These are phyloP conservation scores for Nemotelus nigrinus DNA, from an alignment of 2,888 invertebrate genomes.

Conservation along the genomic window DNA sequence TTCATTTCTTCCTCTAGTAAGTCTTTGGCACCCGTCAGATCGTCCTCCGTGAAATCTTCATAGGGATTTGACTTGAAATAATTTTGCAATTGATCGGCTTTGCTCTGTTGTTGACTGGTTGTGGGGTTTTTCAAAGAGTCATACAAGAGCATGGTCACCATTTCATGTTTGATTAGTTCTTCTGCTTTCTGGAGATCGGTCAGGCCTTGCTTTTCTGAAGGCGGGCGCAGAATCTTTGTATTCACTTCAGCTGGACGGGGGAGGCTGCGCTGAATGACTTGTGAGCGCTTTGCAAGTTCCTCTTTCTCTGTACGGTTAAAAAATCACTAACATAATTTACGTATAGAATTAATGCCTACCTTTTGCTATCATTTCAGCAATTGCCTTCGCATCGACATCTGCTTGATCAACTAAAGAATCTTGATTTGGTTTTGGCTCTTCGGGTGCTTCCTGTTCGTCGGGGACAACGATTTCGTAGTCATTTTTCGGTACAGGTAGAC, in stretches of 20 bases:
- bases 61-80: slow-evolving; percentile 91
- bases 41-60: slow-evolving; percentile 74
- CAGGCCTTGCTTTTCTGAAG: slow-evolving; percentile 78
- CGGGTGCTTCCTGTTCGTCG: slow-evolving; percentile 75
- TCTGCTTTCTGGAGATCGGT: slow-evolving; percentile 94
- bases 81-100: slow-evolving; percentile 73
- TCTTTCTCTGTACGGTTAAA: slow-evolving; percentile 40
- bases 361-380: slow-evolving; percentile 76
- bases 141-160: slow-evolving; percentile 94
- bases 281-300: slow-evolving; percentile 77
- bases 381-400: slow-evolving; percentile 78
- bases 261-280: slow-evolving; percentile 84
- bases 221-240: slow-evolving; percentile 80
- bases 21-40: slow-evolving; percentile 73
- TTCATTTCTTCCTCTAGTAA: slow-evolving; percentile 86
- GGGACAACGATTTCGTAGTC: slow-evolving; percentile 99
- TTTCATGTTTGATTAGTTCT: slow-evolving; percentile 94
- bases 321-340: background rate
- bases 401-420: slow-evolving; percentile 83
- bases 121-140: slow-evolving; percentile 85
- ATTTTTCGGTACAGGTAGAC: slow-evolving; percentile 90
- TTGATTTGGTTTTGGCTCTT: slow-evolving; percentile 62
- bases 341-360: slow-evolving; percentile 62
- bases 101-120: slow-evolving; percentile 61
- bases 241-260: slow-evolving; percentile 90